Conservation (phyloP, 1,140 invertebrate species). For the Dysdera silvatica region DNA sequence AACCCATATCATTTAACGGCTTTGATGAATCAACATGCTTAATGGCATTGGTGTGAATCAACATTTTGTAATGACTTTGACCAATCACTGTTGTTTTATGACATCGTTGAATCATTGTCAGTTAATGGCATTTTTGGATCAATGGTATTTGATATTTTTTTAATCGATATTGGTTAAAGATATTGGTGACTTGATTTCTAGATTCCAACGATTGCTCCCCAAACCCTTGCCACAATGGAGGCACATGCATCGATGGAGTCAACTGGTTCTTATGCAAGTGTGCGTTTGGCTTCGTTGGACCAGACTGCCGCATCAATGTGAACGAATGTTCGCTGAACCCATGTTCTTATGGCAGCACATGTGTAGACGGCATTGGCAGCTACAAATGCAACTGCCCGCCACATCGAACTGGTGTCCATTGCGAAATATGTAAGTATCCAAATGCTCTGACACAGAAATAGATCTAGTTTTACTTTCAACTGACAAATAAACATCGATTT, state of each 20-base stretch:
- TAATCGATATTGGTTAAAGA: too few relatives aligned
- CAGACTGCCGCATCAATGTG: constrained; percentile 45
- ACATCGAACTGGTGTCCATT: constrained; percentile 76
- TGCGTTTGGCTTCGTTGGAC: constrained; percentile 57
- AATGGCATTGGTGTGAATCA: too few relatives aligned
- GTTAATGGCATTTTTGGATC: too few relatives aligned
- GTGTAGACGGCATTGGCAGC: constrained; percentile 45
- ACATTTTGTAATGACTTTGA: too few relatives aligned
- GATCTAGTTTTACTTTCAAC: neutral
- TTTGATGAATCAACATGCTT: too few relatives aligned
- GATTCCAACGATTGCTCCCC: constrained; percentile 37
- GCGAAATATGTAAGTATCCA: constrained; percentile 51
- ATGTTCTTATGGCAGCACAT: constrained; percentile 38
- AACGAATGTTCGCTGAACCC: constrained; percentile 43
- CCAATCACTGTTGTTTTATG: too few relatives aligned
- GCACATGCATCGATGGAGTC: constrained; percentile 56
- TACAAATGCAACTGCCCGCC: constrained; percentile 77
- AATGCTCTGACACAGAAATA: neutral
- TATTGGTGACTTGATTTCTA: too few relatives aligned
- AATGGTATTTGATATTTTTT: too few relatives aligned
- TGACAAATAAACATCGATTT: neutral
- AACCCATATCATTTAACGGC: too few relatives aligned
- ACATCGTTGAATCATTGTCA: too few relatives aligned
- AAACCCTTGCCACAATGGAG: constrained; percentile 46
- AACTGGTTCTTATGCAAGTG: constrained; percentile 67